phyloP scores from a whole-genome alignment of 2,888 invertebrate species.

The Digitonthophagus gazella region DNA sequence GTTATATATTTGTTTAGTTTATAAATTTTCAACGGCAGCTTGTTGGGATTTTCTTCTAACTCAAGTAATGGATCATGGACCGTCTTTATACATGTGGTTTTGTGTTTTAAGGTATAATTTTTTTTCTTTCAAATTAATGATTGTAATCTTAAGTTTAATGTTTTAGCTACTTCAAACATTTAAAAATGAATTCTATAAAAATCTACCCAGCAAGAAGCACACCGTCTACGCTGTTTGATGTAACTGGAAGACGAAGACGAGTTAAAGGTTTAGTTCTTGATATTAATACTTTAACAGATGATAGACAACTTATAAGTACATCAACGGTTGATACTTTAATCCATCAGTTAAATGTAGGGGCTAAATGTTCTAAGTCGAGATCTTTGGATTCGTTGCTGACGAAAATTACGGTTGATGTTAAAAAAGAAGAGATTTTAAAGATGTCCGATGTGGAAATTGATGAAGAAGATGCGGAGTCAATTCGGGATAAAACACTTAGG shows the following conservation, averaged over 20 bases:
- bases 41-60: conserved; percentile 55
- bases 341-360: conserved; percentile 28
- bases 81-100: conserved; percentile 57
- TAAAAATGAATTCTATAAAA: conserved; percentile 24
- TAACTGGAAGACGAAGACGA: conserved; percentile 53
- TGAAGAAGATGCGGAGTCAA: conserved; percentile 22
- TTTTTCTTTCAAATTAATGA: background rate
- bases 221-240: conserved; percentile 47
- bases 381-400: conserved; percentile 38
- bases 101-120: conserved; percentile 50
- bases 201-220: conserved; percentile 22
- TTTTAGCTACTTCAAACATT: conserved; percentile 33
- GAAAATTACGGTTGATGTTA: conserved; percentile 32
- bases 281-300: conserved; percentile 34
- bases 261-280: conserved; percentile 54
- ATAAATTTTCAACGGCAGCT: conserved; percentile 52
- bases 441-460: conserved; percentile 21
- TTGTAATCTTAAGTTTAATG: background rate
- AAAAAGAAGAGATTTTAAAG: conserved; percentile 33
- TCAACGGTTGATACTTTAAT: conserved; percentile 36
- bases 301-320: conserved; percentile 34
- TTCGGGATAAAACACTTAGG: conserved; percentile 31
- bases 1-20: conserved; percentile 52
- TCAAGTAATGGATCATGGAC: conserved; percentile 52
- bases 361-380: conserved; percentile 26